phyloP scores from a whole-genome alignment of 2,888 invertebrate genomes.

The Chrysodeixis includens region DNA sequence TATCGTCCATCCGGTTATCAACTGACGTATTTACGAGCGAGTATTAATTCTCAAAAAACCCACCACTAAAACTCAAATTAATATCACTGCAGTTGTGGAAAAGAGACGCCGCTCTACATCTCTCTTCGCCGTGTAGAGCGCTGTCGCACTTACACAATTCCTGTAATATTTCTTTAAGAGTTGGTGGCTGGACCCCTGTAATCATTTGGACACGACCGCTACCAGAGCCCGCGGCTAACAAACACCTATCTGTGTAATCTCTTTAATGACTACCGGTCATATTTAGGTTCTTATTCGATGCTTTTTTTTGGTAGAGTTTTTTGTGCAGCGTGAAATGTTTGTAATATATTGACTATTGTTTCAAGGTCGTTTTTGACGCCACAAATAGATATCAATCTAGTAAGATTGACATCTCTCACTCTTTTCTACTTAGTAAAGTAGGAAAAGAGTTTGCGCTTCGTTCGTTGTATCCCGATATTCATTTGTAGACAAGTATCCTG shows the following conservation, averaged over 20 bases:
- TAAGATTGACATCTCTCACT: no score
- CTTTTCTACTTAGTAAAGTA: no score
- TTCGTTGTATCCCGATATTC: no score
- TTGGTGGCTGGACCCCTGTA: slow-evolving; percentile 41
- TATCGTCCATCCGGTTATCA: slow-evolving; percentile 52
- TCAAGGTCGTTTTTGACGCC: neutral
- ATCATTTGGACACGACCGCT: slow-evolving; percentile 74
- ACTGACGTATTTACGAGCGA: slow-evolving; percentile 67
- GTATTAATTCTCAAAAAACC: slow-evolving; percentile 68
- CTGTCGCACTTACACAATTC: no score
- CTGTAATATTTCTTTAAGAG: no score
- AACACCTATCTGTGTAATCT: slow-evolving; percentile 70
- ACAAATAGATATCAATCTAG: no score
- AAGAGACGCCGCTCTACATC: no score
- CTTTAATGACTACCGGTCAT: slow-evolving; percentile 78
- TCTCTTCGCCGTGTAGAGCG: no score
- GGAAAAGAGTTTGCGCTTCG: no score
- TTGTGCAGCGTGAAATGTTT: slow-evolving; percentile 7
- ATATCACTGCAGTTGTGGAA: no score
- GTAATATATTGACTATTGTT: neutral
- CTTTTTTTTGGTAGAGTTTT: neutral
- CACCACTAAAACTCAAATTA: no score
- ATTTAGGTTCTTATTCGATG: slow-evolving; percentile 24
- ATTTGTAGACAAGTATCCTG: no score
- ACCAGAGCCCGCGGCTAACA: slow-evolving; percentile 61